Percentiles rank a stretch among this genome's conserved stretches.
Evolutionary conservation across 1,140 invertebrate species (phyloP).

Genomic region (Bombyx mori): DNA sequence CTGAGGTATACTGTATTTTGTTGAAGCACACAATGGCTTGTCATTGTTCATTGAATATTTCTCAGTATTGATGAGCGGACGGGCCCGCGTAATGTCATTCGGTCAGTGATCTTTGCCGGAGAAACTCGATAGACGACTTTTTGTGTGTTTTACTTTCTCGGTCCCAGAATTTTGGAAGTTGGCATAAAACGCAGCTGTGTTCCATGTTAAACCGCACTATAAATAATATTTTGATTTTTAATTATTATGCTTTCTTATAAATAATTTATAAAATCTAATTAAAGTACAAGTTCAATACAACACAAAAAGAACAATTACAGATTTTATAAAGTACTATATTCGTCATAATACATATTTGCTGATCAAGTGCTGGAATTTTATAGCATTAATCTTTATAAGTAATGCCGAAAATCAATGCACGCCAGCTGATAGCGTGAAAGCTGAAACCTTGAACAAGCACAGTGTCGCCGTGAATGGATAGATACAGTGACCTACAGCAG

Average conservation of each 20-base stretch:
- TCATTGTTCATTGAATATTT: not conserved
- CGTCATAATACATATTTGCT: not conserved
- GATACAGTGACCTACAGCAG: conserved; percentile 37
- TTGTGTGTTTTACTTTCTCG: conserved; percentile 67
- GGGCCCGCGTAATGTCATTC: conserved; percentile 53
- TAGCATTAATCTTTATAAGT: not conserved
- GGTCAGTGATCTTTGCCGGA: conserved; percentile 62
- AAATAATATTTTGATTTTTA: not conserved
- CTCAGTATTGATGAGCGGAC: not conserved
- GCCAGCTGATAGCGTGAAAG: conserved; percentile 53
- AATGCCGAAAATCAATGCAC: conserved; percentile 1
- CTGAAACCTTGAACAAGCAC: conserved; percentile 46
- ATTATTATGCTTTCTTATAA: not conserved
- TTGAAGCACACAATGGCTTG: not conserved
- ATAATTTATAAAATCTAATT: too few species aligned
- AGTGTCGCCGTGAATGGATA: conserved; percentile 39
- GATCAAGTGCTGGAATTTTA: not conserved
- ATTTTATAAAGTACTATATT: not conserved
- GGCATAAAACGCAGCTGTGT: not conserved
- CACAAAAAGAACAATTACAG: too few species aligned
- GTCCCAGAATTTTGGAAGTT: conserved; percentile 1
- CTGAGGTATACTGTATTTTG: not conserved
- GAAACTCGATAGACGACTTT: conserved; percentile 57
- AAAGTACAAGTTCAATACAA: too few species aligned
- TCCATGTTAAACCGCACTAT: too few species aligned